Evolutionary conservation across 2,113 vertebrate species (phyloP).

Genomic region (Peromyscus polionotus): DNA sequence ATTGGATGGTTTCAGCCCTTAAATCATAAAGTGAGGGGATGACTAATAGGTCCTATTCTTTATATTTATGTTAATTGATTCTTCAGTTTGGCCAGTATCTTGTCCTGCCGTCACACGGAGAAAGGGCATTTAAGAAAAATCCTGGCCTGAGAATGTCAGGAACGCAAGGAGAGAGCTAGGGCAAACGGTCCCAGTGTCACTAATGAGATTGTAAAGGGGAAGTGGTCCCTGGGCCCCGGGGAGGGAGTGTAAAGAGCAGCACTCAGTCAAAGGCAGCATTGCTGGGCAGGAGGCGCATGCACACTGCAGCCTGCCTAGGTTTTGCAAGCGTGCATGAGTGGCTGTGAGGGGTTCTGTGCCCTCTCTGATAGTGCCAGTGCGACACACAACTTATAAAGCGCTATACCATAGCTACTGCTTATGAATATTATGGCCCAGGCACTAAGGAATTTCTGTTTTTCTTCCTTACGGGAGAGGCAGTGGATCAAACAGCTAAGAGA

Average conservation of each 20-base stretch:
- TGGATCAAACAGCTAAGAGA: neutral
- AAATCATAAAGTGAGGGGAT: constrained; percentile 76
- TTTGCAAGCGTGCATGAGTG: neutral
- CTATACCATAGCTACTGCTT: neutral
- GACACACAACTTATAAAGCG: neutral
- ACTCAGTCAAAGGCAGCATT: neutral
- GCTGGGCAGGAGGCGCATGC: neutral
- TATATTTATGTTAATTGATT: constrained; percentile 82
- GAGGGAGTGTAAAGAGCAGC: neutral
- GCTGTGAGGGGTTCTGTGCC: neutral
- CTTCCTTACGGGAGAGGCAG: neutral
- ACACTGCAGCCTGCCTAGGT: neutral
- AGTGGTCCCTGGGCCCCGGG: neutral
- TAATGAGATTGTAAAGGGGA: constrained; percentile 54
- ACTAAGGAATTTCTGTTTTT: neutral
- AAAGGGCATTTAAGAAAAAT: constrained; percentile 64
- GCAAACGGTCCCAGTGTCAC: neutral
- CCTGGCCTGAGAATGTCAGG: neutral
- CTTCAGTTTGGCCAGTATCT: constrained; percentile 69
- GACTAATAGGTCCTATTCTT: constrained; percentile 83
- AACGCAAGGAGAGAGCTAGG: constrained; percentile 31
- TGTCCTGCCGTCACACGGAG: constrained; percentile 57
- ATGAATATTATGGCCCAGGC: neutral
- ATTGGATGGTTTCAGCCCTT: constrained; percentile 72
- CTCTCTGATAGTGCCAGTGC: neutral